Evolutionary conservation across 2,888 invertebrate genomes (phyloP).

Genomic region (Pycnomerus fuliginosus): DNA sequence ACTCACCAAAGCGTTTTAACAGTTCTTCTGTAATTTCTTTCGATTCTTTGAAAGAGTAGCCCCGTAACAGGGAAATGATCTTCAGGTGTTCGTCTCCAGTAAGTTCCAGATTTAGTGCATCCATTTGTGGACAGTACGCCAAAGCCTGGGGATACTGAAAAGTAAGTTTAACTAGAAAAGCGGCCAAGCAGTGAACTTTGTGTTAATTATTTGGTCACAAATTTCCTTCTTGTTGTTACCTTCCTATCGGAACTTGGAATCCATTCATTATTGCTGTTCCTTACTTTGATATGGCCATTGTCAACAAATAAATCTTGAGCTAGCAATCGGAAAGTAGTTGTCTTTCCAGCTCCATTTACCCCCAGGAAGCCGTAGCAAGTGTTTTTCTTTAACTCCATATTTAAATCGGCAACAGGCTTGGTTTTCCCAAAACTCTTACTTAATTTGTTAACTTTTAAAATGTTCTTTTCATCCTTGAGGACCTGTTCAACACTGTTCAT

Average conservation of each 20-base stretch:
- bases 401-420: constrained; percentile 55
- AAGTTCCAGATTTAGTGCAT: constrained; percentile 75
- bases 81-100: constrained; percentile 73
- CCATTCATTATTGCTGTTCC: too few species aligned
- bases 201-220: too few species aligned
- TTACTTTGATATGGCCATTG: constrained; percentile 23
- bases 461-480: too few species aligned
- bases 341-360: constrained; percentile 86
- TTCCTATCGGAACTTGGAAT: too few species aligned
- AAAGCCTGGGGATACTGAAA: constrained; percentile 68
- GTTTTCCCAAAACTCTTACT: constrained; percentile 33
- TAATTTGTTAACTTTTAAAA: constrained; percentile 30
- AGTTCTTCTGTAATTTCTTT: too few species aligned
- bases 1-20: too few species aligned
- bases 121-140: constrained; percentile 91
- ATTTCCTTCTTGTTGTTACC: too few species aligned
- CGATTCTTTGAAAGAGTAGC: too few species aligned
- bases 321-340: constrained; percentile 82
- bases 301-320: constrained; percentile 62
- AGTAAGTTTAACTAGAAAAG: too few species aligned
- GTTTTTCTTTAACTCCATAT: constrained; percentile 66
- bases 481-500: too few species aligned
- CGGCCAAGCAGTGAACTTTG: too few species aligned
- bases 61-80: constrained; percentile 72
- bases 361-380: constrained; percentile 84